Conservation (phyloP, 2,888 invertebrate genomes). For the Endotricha flammealis region DNA sequence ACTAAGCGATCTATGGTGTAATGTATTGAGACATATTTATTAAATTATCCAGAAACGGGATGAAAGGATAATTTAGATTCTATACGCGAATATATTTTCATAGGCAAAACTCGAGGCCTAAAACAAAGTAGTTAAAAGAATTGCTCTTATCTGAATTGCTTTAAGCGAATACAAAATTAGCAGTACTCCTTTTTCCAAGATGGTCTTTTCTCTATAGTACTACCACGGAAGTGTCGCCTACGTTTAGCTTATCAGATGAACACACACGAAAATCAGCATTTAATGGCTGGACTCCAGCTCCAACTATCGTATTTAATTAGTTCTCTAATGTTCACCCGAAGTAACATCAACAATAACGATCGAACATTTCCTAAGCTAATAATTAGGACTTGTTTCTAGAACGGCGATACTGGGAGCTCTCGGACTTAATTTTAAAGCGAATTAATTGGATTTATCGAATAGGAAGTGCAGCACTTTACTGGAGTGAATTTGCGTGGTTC, state of each 20-base stretch:
- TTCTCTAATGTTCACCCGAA: conserved; percentile 42
- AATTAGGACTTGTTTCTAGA: conserved; percentile 60
- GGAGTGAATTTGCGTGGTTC: conserved; percentile 12
- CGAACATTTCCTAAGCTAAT: conserved; percentile 62
- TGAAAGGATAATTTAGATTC: too few relatives aligned
- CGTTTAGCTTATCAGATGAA: conserved; percentile 55
- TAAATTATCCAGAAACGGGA: too few relatives aligned
- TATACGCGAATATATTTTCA: too few relatives aligned
- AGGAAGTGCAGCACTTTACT: conserved; percentile 34
- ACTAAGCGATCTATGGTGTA: too few relatives aligned
- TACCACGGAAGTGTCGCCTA: conserved; percentile 21
- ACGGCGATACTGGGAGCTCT: conserved; percentile 54
- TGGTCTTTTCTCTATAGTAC: too few relatives aligned
- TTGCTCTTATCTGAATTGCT: too few relatives aligned
- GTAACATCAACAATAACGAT: conserved; percentile 69
- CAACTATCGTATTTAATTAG: conserved; percentile 61
- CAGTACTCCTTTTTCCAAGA: too few relatives aligned
- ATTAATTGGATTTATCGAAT: conserved; percentile 60
- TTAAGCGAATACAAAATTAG: too few relatives aligned
- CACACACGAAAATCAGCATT: conserved; percentile 69
- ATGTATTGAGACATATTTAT: too few relatives aligned
- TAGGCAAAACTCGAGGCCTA: too few relatives aligned
- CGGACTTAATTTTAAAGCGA: conserved; percentile 56
- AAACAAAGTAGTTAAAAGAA: too few relatives aligned
- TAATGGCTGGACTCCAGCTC: conserved; percentile 49